Percentiles rank a stretch among this genome's conserved stretches.
Conservation (phyloP, 35 echinoderm and acorn worm genomes). For the Ophiothrix spiculata region DNA sequence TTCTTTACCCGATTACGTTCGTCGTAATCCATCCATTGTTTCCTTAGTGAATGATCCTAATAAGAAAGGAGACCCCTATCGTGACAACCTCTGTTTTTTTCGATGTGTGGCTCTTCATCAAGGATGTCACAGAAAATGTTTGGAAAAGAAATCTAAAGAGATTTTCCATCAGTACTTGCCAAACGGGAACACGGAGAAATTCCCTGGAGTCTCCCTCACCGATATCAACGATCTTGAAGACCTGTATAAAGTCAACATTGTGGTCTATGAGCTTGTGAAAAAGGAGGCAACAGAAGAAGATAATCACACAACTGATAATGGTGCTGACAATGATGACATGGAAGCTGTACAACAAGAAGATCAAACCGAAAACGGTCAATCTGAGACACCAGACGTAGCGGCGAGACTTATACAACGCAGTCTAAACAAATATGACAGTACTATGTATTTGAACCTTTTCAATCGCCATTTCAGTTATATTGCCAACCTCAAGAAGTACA, state of each 20-base stretch:
- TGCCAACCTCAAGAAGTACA: too few relatives aligned
- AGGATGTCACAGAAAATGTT: neutral
- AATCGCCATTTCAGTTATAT: too few relatives aligned
- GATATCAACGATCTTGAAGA: neutral
- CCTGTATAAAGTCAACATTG: neutral
- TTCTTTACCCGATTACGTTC: conserved; percentile 24
- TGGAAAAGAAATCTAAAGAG: neutral
- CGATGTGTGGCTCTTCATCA: conserved; percentile 17
- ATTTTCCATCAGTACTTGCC: neutral
- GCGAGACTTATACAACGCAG: too few relatives aligned
- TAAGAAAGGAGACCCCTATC: neutral
- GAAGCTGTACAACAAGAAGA: too few relatives aligned
- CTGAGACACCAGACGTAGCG: too few relatives aligned
- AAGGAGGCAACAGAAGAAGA: too few relatives aligned
- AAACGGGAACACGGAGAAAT: neutral
- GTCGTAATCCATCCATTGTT: conserved; percentile 24
- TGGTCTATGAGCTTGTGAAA: neutral
- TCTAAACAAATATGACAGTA: too few relatives aligned
- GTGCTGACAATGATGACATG: too few relatives aligned
- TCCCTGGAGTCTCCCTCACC: neutral
- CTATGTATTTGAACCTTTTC: too few relatives aligned
- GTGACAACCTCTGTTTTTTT: conserved; percentile 39
- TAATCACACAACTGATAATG: too few relatives aligned
- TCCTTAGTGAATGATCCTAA: neutral
- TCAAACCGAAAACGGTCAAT: too few relatives aligned